These are phyloP conservation scores for Anableps anableps DNA, from an alignment of 2,797 vertebrate genomes.

Conservation along the genomic window DNA sequence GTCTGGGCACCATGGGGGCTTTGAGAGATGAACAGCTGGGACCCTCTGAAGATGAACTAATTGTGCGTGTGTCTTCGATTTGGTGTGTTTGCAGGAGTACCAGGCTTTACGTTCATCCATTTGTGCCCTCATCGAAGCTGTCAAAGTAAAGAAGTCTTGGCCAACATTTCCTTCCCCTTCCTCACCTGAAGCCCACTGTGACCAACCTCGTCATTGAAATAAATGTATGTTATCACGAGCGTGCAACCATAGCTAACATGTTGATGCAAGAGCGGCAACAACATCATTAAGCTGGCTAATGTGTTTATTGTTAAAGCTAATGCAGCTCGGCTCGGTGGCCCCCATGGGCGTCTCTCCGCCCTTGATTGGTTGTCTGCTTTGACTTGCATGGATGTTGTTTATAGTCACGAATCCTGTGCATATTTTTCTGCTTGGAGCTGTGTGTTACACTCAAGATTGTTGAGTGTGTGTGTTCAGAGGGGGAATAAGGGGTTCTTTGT, in stretches of 20 bases:
- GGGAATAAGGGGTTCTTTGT: constrained; percentile 60
- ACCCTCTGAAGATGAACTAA: constrained; percentile 40
- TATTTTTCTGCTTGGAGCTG: constrained; percentile 16
- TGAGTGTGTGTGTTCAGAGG: constrained; percentile 24
- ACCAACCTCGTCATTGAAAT: constrained; percentile 49
- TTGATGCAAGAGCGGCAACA: constrained; percentile 50
- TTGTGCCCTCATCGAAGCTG: constrained; percentile 15
- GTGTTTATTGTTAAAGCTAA: constrained; percentile 77
- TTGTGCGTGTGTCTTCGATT: constrained; percentile 3
- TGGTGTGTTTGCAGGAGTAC: neutral
- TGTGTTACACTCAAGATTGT: constrained; percentile 15
- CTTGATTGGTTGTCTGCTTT: constrained; percentile 26
- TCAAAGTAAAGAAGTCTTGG: constrained; percentile 23
- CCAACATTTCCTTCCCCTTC: constrained; percentile 43
- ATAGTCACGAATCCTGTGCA: constrained; percentile 8
- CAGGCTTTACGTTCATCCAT: constrained; percentile 9
- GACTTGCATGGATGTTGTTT: constrained; percentile 30
- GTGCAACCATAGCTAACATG: constrained; percentile 48
- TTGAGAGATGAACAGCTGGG: constrained; percentile 45
- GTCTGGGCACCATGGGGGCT: constrained; percentile 38
- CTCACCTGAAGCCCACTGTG: constrained; percentile 22
- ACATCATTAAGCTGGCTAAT: constrained; percentile 72
- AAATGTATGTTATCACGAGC: constrained; percentile 41
- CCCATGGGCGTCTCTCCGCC: constrained; percentile 11
- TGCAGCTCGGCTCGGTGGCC: constrained; percentile 34